A percentile compares a stretch with the other conserved stretches of the same genome.
phyloP scores from a whole-genome alignment of 2,113 vertebrate genomes.

The Lepidothrix coronata region DNA sequence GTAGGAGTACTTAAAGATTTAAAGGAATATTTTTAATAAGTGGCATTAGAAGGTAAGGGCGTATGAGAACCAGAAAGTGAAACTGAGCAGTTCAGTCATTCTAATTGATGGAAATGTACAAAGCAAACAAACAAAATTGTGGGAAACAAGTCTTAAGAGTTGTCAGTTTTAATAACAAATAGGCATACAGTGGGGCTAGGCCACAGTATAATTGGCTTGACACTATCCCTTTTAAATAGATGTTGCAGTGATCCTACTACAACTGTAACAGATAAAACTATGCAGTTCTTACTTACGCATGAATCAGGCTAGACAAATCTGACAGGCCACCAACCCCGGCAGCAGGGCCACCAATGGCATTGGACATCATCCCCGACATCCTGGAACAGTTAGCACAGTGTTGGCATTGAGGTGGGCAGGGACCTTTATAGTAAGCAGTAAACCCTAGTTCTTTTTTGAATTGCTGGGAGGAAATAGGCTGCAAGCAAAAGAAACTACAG shows the following conservation, averaged over 20 bases:
- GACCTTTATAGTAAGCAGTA: background rate
- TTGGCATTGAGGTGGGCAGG: background rate
- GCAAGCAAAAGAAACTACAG: background rate
- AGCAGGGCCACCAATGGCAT: slow-evolving; percentile 90
- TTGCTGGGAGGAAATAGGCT: background rate
- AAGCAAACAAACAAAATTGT: background rate
- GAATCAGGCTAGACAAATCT: slow-evolving; percentile 95
- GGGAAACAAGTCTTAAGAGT: background rate
- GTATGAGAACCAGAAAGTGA: background rate
- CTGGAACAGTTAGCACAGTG: slow-evolving; percentile 69
- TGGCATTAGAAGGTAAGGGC: background rate
- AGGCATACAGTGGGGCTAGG: background rate
- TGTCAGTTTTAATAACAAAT: background rate
- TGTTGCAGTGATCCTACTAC: background rate
- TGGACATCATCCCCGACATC: slow-evolving; percentile 99
- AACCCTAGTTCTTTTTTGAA: background rate
- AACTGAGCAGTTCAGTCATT: background rate
- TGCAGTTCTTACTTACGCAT: slow-evolving; percentile 84
- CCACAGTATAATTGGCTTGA: background rate
- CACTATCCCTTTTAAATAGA: background rate
- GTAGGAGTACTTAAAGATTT: background rate
- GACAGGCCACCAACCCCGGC: slow-evolving; percentile 93
- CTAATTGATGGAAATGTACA: background rate
- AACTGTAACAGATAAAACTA: background rate
- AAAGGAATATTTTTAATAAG: background rate